Base-by-base conservation (phyloP, 2,797 vertebrate genomes). In the Todus mexicanus region DNA sequence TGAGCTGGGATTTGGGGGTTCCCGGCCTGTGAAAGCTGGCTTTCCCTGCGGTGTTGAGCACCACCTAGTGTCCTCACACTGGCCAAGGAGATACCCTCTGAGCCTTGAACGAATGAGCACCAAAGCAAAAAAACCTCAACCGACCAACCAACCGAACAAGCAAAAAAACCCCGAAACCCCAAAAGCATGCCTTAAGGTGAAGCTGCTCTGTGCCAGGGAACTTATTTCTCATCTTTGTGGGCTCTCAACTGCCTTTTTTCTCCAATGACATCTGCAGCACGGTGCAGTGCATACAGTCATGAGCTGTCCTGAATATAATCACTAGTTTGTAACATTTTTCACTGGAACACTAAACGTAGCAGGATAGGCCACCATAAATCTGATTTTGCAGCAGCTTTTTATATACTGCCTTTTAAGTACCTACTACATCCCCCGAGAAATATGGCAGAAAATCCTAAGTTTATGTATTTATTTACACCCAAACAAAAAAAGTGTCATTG, bases 61-160 rank as follows among this genome's bases (percentile, higher is more conserved):
- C 96, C 96, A 94, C 18, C 96, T 97, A 26, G 95, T 89, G 96
- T 47, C 53, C 61, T 40, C n/a, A 29, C 18, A 33, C 40, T 20
- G 31, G 66, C 40, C 31, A 51, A 54, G 40, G 45, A 48, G 9
- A 47, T 11, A 26, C 13, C 12, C 29, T 53, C 43, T 3, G 38
- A 31, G 47, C 4, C 26, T 54, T 43, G 5, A 22, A 33, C 8
- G n/a, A 89, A 48, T 4, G 15, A 48, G 3, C 23, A 59, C 11
- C 31, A 40, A 45, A 69, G 4, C n/a, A n/a, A n/a, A n/a, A n/a
- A 1, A 31, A 26, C 4, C 10, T 20, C 50, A 29, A 17, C 26
- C 15, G 27, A 50, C 26, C 26, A 50, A 50, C n/a, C n/a, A 48
- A 14, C 13, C 23, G 22, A 9, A 45, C 47, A 50, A 5, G 26